phyloP scores from a whole-genome alignment of 2,797 vertebrate species.

The Pipistrellus pipistrellus region DNA sequence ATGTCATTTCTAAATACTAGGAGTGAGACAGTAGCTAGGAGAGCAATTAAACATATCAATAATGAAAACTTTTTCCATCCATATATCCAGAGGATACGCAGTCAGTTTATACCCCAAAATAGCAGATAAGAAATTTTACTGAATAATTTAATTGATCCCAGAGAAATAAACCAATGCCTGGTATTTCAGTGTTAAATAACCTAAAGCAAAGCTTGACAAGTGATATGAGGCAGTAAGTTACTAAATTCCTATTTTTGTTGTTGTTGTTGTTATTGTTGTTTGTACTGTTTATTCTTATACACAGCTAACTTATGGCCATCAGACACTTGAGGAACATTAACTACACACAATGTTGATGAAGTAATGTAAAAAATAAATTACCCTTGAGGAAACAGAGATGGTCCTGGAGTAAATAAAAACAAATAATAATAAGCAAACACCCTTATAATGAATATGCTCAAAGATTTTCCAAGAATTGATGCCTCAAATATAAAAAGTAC shows the following conservation, averaged over 20 bases:
- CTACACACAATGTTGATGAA: not conserved
- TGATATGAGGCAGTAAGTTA: not conserved
- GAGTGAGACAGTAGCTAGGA: not conserved
- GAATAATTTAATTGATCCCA: not conserved
- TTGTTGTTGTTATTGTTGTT: not conserved
- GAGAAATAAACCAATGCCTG: not conserved
- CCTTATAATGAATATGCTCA: not conserved
- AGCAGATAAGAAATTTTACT: not conserved
- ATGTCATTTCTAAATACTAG: not conserved
- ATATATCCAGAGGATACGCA: not conserved
- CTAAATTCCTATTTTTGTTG: not conserved
- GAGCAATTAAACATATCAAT: not conserved
- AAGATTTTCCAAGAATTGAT: not conserved
- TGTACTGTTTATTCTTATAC: not conserved
- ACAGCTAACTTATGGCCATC: not conserved
- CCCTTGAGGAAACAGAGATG: not conserved
- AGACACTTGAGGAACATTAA: not conserved
- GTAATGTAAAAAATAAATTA: not conserved
- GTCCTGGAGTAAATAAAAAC: not conserved
- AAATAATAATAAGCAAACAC: not conserved
- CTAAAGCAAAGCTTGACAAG: not conserved
- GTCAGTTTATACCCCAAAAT: not conserved
- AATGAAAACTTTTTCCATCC: not conserved
- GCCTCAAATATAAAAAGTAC: not conserved
- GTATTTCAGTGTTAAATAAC: not conserved